Evolutionary conservation across 2,888 invertebrate genomes (phyloP).

Genomic region (Hemithea aestivaria): DNA sequence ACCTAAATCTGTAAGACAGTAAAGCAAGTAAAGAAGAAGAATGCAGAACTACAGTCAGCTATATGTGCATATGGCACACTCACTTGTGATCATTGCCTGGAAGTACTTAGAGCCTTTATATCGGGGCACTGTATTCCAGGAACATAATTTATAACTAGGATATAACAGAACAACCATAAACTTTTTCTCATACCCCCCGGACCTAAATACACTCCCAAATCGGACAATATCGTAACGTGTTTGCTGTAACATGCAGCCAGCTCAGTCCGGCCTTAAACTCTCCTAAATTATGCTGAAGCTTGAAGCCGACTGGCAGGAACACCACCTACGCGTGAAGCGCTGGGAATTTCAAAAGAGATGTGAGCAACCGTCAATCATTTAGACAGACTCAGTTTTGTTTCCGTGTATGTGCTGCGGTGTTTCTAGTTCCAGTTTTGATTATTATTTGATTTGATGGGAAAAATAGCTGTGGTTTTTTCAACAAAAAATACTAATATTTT

Average conservation of each 20-base stretch:
- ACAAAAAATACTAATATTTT: too few relatives aligned
- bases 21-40: slow-evolving; percentile 19
- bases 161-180: too few relatives aligned
- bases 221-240: slow-evolving; percentile 21
- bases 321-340: slow-evolving; percentile 6
- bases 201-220: slow-evolving; percentile 16
- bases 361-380: slow-evolving; percentile 13
- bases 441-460: neutral
- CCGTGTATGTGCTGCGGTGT: slow-evolving; percentile 3
- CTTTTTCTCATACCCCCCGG: too few relatives aligned
- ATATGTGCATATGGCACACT: slow-evolving; percentile 24
- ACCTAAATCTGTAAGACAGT: slow-evolving; percentile 6
- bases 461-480: too few relatives aligned
- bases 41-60: slow-evolving; percentile 16
- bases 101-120: slow-evolving; percentile 10
- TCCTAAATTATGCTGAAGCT: slow-evolving; percentile 21
- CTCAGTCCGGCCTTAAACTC: slow-evolving; percentile 13
- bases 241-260: slow-evolving; percentile 11
- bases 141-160: too few relatives aligned
- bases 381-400: slow-evolving; percentile 13
- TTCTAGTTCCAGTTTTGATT: slow-evolving; percentile 2
- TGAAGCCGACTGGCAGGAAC: slow-evolving; percentile 6
- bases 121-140: too few relatives aligned
- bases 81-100: slow-evolving; percentile 15
- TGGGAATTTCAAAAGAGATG: slow-evolving; percentile 11